Conservation (phyloP, 1,140 invertebrate species). For the Drosophila quadrilineata region DNA sequence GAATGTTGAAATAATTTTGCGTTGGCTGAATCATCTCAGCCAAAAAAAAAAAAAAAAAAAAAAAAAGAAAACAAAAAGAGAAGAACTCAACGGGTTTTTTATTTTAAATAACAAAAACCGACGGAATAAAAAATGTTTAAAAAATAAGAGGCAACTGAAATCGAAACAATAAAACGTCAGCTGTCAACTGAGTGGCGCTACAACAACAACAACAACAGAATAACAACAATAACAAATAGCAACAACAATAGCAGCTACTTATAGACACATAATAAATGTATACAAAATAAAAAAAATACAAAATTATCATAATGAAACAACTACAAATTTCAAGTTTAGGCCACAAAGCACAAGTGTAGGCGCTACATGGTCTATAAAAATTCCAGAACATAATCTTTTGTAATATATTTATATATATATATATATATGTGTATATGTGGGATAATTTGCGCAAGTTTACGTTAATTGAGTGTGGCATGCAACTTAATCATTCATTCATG, state of each 20-base stretch:
- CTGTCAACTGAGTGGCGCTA: constrained; percentile 54
- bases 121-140: constrained; percentile 38
- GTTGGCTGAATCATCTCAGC: constrained; percentile 30
- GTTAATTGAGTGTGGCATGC: constrained; percentile 11
- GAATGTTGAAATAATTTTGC: constrained; percentile 9
- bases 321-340: constrained; percentile 38
- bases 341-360: constrained; percentile 41
- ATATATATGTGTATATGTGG: background rate
- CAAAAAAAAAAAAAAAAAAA: no score
- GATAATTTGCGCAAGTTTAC: background rate
- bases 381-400: no score
- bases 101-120: constrained; percentile 25
- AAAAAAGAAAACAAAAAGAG: no score
- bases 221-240: constrained; percentile 13
- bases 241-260: constrained; percentile 19
- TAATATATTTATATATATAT: no score
- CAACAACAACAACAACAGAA: background rate
- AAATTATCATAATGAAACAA: constrained; percentile 62
- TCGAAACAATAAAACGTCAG: constrained; percentile 29
- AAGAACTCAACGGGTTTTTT: no score
- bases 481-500: constrained; percentile 52
- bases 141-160: constrained; percentile 6
- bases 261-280: constrained; percentile 20
- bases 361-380: constrained; percentile 27
- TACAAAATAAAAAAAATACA: no score